These are phyloP conservation scores for Aradophagus sp. DNA, from an alignment of 1,140 invertebrate genomes.

Conservation along the genomic window DNA sequence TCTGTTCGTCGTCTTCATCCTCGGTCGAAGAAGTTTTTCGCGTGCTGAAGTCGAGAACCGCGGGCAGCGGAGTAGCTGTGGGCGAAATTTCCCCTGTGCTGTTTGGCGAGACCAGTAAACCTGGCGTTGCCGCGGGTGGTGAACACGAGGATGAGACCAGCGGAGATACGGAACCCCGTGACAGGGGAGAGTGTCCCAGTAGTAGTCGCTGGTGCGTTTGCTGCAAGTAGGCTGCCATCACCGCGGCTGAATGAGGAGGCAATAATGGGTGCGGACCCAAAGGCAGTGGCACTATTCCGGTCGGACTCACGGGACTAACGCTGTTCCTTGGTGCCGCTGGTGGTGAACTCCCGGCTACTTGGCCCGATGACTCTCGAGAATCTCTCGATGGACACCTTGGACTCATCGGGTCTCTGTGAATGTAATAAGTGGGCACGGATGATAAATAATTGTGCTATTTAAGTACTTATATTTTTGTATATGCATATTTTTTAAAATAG, in stretches of 20 bases:
- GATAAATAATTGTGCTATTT: too few relatives aligned
- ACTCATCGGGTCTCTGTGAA: constrained; percentile 82
- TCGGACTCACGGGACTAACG: constrained; percentile 74
- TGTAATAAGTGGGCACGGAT: constrained; percentile 3
- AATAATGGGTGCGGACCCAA: constrained; percentile 75
- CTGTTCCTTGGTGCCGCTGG: constrained; percentile 75
- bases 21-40: constrained; percentile 75
- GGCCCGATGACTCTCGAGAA: constrained; percentile 80
- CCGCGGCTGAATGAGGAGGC: constrained; percentile 83
- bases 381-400: constrained; percentile 86
- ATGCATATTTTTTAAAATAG: too few relatives aligned
- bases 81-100: constrained; percentile 67
- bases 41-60: constrained; percentile 86
- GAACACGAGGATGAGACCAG: constrained; percentile 78
- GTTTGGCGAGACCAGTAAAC: constrained; percentile 68
- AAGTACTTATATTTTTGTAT: background rate
- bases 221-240: constrained; percentile 84
- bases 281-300: constrained; percentile 71
- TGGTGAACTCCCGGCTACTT: constrained; percentile 77
- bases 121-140: constrained; percentile 74
- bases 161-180: constrained; percentile 77
- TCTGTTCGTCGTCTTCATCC: constrained; percentile 79
- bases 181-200: constrained; percentile 82
- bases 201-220: constrained; percentile 83
- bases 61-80: constrained; percentile 73